Evolutionary conservation across 2,797 vertebrate species (phyloP).

Genomic region (Lates japonicus): DNA sequence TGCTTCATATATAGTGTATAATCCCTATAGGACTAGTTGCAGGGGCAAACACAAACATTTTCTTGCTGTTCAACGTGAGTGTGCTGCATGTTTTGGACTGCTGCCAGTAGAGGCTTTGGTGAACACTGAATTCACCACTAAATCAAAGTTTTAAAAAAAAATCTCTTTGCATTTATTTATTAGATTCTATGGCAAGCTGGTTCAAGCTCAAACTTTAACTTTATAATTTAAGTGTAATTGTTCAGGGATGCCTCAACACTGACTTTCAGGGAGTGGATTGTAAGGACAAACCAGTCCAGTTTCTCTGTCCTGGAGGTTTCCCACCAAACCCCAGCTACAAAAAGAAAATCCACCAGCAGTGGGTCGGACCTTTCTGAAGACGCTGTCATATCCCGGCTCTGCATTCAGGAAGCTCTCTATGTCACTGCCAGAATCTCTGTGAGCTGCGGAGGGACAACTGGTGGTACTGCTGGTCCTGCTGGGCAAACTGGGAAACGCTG

Average conservation of each 20-base stretch:
- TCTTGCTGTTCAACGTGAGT: constrained; percentile 18
- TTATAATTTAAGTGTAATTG: neutral
- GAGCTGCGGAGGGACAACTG: constrained; percentile 76
- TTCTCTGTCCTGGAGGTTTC: neutral
- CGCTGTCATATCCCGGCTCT: constrained; percentile 87
- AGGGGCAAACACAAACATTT: constrained; percentile 41
- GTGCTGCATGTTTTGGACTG: constrained; percentile 36
- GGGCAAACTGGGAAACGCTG: constrained; percentile 83
- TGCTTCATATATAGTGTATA: constrained; percentile 44
- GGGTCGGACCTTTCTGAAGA: constrained; percentile 91
- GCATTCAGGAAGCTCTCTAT: constrained; percentile 87
- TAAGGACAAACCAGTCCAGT: neutral
- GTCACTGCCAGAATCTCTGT: constrained; percentile 89
- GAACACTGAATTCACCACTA: constrained; percentile 8
- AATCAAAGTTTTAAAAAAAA: neutral
- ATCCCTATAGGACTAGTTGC: constrained; percentile 41
- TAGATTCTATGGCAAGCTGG: neutral
- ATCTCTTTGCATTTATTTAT: constrained; percentile 18
- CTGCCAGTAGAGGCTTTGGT: constrained; percentile 19
- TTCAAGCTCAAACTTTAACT: neutral
- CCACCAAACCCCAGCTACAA: neutral
- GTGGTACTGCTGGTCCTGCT: constrained; percentile 68
- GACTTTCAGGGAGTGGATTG: neutral
- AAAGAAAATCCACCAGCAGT: neutral
- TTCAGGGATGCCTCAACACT: neutral